These are phyloP conservation scores for Scopus umbretta DNA, from an alignment of 2,113 vertebrate species.

Conservation along the genomic window DNA sequence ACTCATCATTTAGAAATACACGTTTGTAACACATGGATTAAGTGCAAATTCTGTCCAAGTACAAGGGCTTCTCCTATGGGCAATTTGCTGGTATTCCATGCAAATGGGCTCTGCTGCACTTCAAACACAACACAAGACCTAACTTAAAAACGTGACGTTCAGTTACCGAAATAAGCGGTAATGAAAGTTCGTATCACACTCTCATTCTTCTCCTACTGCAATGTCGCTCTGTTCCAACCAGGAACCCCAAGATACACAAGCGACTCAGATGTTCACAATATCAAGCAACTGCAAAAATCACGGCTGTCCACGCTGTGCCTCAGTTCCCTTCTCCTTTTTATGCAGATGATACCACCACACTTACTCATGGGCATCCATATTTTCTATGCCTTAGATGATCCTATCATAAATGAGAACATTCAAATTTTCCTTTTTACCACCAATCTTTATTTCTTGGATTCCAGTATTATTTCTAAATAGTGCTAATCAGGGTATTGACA, in stretches of 20 bases:
- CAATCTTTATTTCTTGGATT: background rate
- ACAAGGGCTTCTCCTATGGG: background rate
- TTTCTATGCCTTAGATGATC: background rate
- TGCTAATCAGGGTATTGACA: accelerated
- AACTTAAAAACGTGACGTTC: background rate
- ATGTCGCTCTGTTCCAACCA: background rate
- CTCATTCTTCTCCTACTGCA: background rate
- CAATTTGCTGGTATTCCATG: background rate
- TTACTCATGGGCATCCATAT: background rate
- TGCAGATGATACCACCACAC: background rate
- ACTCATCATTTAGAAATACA: background rate
- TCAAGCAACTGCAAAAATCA: background rate
- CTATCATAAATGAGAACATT: background rate
- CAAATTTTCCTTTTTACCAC: background rate
- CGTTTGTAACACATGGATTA: background rate
- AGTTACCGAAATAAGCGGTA: background rate
- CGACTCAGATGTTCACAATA: background rate
- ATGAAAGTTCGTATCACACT: background rate
- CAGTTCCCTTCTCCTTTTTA: background rate
- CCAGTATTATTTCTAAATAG: background rate
- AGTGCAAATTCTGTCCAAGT: background rate
- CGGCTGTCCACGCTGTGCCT: too few relatives aligned
- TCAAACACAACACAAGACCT: background rate
- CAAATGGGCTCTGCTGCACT: background rate
- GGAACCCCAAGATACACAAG: background rate